Conservation (phyloP, 2,113 vertebrate species). For the Lutjanus erythropterus region DNA sequence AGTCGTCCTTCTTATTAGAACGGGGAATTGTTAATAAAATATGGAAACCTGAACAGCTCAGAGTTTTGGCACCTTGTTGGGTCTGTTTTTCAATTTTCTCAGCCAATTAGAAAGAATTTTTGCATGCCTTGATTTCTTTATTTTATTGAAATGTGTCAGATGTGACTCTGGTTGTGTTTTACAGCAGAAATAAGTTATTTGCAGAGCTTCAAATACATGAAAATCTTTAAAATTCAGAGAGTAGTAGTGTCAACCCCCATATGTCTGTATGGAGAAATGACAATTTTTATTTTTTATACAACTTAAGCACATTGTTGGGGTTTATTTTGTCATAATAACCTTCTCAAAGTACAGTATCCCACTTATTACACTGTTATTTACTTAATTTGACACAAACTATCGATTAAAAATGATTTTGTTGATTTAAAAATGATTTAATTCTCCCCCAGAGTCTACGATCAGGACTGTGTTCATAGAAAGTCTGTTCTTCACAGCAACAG, state of each 20-base stretch:
- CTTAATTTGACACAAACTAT: too few relatives aligned
- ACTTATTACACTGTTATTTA: too few relatives aligned
- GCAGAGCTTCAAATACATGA: background rate
- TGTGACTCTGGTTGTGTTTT: background rate
- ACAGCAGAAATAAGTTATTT: background rate
- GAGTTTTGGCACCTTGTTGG: background rate
- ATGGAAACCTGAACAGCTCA: background rate
- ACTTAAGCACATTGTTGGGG: too few relatives aligned
- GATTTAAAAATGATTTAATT: too few relatives aligned
- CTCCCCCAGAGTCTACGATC: too few relatives aligned
- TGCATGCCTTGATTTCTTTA: background rate
- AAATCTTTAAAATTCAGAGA: background rate
- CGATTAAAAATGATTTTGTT: too few relatives aligned
- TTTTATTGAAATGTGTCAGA: background rate
- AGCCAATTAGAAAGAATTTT: background rate
- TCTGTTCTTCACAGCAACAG: too few relatives aligned
- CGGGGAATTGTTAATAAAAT: background rate
- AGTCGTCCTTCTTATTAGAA: conserved; percentile 7
- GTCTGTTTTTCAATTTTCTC: background rate
- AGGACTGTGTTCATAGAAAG: too few relatives aligned
- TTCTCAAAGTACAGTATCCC: too few relatives aligned
- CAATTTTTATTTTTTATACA: too few relatives aligned
- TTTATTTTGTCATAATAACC: too few relatives aligned
- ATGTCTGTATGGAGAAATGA: background rate
- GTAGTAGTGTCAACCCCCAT: background rate